These are phyloP conservation scores for Spheniscus mendiculus DNA, from an alignment of 2,113 vertebrate genomes.

Conservation along the genomic window DNA sequence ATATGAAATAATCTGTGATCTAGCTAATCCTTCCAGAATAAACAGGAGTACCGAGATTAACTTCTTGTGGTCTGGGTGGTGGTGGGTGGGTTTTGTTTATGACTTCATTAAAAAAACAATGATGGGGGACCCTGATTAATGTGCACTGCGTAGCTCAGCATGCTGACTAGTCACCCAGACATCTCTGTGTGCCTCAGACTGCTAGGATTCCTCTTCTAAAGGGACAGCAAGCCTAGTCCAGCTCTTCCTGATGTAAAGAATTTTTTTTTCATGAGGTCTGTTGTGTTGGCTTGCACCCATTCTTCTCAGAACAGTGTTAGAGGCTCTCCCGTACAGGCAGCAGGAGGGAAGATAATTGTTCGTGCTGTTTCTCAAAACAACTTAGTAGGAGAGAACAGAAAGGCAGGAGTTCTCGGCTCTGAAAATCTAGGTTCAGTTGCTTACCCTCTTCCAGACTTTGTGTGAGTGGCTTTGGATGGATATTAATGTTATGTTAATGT, in stretches of 20 bases:
- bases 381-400: background rate
- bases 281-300: background rate
- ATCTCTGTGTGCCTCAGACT: background rate
- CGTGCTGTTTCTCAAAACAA: background rate
- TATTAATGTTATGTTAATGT: background rate
- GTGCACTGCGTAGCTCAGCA: fast-evolving
- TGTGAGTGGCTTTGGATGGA: background rate
- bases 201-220: background rate
- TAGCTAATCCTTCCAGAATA: background rate
- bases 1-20: background rate
- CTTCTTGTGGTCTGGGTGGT: background rate
- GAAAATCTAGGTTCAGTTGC: background rate
- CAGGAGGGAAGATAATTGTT: background rate
- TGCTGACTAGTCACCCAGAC: background rate
- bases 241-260: background rate
- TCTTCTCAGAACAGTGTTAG: background rate
- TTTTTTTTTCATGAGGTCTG: background rate
- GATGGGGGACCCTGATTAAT: background rate
- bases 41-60: background rate
- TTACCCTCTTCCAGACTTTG: background rate
- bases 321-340: background rate
- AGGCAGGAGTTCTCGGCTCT: background rate
- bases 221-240: background rate
- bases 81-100: background rate
- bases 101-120: background rate